A percentile compares a stretch with the other conserved stretches of the same genome.
Evolutionary conservation across 2,888 invertebrate genomes (phyloP).

Genomic region (Sepioteuthis lessoniana): DNA sequence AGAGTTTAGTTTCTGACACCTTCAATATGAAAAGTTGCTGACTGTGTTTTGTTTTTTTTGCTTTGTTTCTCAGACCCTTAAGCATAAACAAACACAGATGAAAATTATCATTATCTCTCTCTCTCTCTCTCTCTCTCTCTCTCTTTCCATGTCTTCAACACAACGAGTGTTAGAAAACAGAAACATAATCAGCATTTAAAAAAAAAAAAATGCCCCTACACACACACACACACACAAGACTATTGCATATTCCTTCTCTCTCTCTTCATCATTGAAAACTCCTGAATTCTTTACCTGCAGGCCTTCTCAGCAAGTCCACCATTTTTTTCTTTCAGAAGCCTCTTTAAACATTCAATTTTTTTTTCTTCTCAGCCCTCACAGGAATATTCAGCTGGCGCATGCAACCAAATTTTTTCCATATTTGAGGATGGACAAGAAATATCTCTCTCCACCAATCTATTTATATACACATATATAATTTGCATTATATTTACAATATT

Average conservation of each 20-base stretch:
- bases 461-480: too few species aligned
- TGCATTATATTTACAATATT: too few species aligned
- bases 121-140: not conserved
- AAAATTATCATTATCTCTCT: slow-evolving; percentile 6
- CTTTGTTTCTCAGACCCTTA: not conserved
- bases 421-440: too few species aligned
- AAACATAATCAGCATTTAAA: not conserved
- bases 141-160: not conserved
- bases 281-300: not conserved
- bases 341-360: not conserved
- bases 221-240: not conserved
- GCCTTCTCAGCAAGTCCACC: not conserved
- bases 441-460: too few species aligned
- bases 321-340: not conserved
- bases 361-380: not conserved
- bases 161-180: not conserved
- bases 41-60: not conserved
- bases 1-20: not conserved
- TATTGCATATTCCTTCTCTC: not conserved
- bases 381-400: not conserved
- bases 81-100: slow-evolving; percentile 16
- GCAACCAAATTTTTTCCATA: not conserved
- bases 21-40: not conserved
- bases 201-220: not conserved
- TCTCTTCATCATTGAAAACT: not conserved